Evolutionary conservation across 2,113 vertebrate species (phyloP).

Genomic region (Prinia subflava): DNA sequence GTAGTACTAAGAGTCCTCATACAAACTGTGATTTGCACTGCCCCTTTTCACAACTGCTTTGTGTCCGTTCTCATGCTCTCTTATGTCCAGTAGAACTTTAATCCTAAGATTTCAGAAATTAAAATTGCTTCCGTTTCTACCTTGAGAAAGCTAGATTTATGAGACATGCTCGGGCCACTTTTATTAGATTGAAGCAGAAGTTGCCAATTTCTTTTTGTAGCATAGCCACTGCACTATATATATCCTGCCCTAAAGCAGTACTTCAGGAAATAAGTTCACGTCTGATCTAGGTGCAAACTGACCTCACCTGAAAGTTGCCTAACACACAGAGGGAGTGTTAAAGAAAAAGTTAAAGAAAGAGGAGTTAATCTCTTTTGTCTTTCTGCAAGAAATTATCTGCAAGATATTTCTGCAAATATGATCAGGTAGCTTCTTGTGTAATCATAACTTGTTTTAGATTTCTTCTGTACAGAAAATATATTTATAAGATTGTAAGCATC

Average conservation of each 20-base stretch:
- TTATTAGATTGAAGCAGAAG: constrained; percentile 3
- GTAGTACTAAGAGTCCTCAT: not conserved
- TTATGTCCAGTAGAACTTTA: not conserved
- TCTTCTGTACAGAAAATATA: not conserved
- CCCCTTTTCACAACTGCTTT: not conserved
- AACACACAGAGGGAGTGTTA: not conserved
- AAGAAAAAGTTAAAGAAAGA: too few relatives aligned
- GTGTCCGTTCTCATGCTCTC: not conserved
- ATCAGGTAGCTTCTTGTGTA: not conserved
- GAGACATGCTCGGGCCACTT: not conserved
- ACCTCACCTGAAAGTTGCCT: not conserved
- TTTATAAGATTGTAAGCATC: not conserved
- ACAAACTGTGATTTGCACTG: not conserved
- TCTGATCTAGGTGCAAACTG: not conserved
- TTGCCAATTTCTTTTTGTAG: not conserved
- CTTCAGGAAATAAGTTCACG: not conserved
- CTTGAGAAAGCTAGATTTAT: not conserved
- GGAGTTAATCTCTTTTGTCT: not conserved
- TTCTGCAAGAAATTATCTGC: not conserved
- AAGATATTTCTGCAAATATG: not conserved
- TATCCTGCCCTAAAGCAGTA: not conserved
- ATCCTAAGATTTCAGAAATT: not conserved
- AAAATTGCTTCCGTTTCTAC: not conserved
- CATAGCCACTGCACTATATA: not conserved
- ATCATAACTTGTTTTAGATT: not conserved